phyloP scores from a whole-genome alignment of 2,113 vertebrate genomes.

The Tinamus guttatus region DNA sequence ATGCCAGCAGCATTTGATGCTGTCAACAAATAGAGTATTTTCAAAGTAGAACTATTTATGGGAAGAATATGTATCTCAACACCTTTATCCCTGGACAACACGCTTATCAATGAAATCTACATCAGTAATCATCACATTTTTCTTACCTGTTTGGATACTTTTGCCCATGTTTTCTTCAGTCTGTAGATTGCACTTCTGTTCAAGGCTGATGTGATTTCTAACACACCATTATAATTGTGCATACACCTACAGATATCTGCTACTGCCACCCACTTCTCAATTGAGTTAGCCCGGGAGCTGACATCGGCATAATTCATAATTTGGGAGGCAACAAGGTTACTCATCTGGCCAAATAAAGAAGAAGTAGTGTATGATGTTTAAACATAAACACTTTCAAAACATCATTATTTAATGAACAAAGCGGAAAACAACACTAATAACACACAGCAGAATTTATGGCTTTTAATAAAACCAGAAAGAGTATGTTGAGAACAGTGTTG shows the following conservation, averaged over 20 bases:
- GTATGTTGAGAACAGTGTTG: not conserved
- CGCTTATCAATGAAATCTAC: accelerated
- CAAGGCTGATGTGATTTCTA: constrained; percentile 97
- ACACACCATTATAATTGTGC: constrained; percentile 96
- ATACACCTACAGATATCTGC: constrained; percentile 97
- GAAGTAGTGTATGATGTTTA: not conserved
- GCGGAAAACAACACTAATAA: not conserved
- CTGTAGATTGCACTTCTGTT: constrained; percentile 98
- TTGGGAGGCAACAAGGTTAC: constrained; percentile 97
- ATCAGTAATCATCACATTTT: accelerated
- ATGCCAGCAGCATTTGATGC: not conserved
- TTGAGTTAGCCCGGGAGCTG: constrained; percentile 90
- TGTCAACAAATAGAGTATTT: not conserved
- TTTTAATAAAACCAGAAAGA: not conserved
- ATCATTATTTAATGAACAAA: not conserved
- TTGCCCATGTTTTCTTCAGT: constrained; percentile 98
- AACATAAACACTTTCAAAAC: not conserved
- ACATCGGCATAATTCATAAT: constrained; percentile 95
- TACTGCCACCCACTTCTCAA: constrained; percentile 98
- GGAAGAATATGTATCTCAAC: not conserved
- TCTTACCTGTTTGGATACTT: constrained; percentile 95
- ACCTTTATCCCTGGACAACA: not conserved
- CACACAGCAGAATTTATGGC: accelerated
- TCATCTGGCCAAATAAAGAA: constrained; percentile 86
- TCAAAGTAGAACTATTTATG: not conserved